Conservation (phyloP, 2,797 vertebrate genomes). For the Streptopelia turtur region DNA sequence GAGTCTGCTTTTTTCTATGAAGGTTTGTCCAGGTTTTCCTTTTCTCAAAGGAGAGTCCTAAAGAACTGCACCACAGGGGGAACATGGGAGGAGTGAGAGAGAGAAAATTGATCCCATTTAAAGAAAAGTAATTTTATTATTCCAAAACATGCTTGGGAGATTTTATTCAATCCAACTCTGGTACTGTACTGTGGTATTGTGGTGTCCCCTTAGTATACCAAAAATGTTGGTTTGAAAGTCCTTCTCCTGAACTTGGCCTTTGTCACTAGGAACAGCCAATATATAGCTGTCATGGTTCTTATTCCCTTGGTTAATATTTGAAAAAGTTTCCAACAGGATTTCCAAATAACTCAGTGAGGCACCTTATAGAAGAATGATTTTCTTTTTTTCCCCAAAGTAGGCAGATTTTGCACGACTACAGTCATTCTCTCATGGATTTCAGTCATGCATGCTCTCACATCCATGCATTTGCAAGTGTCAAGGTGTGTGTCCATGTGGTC, state of each 20-base stretch:
- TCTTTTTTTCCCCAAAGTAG: not conserved
- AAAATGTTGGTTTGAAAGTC: not conserved
- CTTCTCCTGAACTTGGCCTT: not conserved
- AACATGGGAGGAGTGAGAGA: rapidly evolving
- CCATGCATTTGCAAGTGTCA: not conserved
- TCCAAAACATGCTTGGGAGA: not conserved
- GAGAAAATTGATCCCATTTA: not conserved
- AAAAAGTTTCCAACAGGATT: not conserved
- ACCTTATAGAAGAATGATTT: not conserved
- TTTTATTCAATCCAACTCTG: rapidly evolving
- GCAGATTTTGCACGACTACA: not conserved
- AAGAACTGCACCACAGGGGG: not conserved
- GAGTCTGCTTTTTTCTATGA: not conserved
- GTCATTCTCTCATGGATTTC: not conserved
- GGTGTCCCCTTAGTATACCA: not conserved
- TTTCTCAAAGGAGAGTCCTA: not conserved
- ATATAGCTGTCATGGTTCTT: not conserved
- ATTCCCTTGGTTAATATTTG: not conserved
- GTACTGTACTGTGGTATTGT: not conserved
- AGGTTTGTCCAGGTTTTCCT: not conserved
- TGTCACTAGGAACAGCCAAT: not conserved
- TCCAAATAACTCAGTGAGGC: not conserved
- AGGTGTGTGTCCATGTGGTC: rapidly evolving
- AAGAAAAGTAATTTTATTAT: not conserved
- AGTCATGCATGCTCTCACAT: not conserved